phyloP scores from a whole-genome alignment of 2,113 vertebrate genomes.

The Hypomesus transpacificus region DNA sequence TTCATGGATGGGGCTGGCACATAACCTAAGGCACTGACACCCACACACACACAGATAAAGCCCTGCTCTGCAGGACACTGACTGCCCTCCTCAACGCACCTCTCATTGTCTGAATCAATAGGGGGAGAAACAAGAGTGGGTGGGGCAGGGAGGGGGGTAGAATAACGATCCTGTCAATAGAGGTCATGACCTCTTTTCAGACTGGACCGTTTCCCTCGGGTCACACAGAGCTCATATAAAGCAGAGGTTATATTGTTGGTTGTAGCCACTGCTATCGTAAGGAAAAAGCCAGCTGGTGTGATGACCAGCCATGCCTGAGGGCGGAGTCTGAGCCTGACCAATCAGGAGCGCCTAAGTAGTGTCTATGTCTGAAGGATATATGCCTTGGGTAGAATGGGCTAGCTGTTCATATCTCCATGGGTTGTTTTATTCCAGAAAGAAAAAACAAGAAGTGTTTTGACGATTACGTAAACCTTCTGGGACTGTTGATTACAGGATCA shows the following conservation, averaged over 20 bases:
- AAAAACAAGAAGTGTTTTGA: background rate
- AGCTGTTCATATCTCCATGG: no score
- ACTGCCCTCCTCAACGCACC: conserved; percentile 43
- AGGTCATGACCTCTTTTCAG: conserved; percentile 61
- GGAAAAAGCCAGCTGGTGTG: background rate
- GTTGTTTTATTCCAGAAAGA: no score
- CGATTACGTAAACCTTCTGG: background rate
- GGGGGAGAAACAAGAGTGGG: conserved; percentile 46
- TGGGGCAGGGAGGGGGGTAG: conserved; percentile 45
- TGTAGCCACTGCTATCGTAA: background rate
- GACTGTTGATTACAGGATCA: no score
- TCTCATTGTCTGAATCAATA: conserved; percentile 61
- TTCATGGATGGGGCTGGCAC: conserved; percentile 23
- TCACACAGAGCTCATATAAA: conserved; percentile 52
- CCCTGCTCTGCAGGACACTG: conserved; percentile 42
- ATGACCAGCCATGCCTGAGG: conserved; percentile 18
- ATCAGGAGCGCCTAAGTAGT: conserved; percentile 47
- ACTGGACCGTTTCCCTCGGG: conserved; percentile 43
- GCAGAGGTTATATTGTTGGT: conserved; percentile 50
- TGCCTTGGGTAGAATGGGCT: no score
- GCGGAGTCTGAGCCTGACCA: conserved; percentile 31
- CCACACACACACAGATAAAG: conserved; percentile 18
- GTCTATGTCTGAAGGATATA: conserved; percentile 26
- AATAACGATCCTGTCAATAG: conserved; percentile 68
- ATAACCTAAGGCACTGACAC: conserved; percentile 9